A percentile compares a stretch with the other conserved stretches of the same genome.
phyloP scores from a whole-genome alignment of 2,888 invertebrate species.

The Drosophila engyochracea region DNA sequence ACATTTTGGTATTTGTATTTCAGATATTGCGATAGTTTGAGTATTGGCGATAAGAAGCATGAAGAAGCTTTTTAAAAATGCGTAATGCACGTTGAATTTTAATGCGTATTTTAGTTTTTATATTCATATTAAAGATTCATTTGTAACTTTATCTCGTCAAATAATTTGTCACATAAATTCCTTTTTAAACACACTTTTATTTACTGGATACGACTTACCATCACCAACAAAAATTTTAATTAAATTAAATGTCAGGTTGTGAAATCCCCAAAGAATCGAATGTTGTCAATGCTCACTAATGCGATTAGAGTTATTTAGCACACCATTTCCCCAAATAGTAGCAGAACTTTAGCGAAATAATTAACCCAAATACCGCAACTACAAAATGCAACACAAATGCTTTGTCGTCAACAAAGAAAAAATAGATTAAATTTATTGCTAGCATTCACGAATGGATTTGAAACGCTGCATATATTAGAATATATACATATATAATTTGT shows the following conservation, averaged over 20 bases:
- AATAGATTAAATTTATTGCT: constrained; percentile 1
- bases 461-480: background rate
- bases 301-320: constrained; percentile 58
- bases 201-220: background rate
- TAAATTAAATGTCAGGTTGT: constrained; percentile 41
- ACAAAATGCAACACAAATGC: constrained; percentile 34
- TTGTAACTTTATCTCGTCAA: background rate
- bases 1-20: background rate
- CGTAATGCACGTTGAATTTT: background rate
- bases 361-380: constrained; percentile 67
- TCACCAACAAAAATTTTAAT: background rate
- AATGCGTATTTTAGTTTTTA: background rate
- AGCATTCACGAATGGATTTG: background rate
- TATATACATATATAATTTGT: background rate
- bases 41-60: background rate
- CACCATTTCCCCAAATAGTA: constrained; percentile 64
- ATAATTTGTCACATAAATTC: background rate
- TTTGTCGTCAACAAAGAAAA: background rate
- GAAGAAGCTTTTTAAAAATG: background rate
- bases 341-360: constrained; percentile 55
- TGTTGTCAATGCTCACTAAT: constrained; percentile 18
- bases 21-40: background rate
- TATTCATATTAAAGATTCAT: background rate
- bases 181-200: background rate
- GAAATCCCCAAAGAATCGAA: constrained; percentile 9